Conservation (phyloP, 2,888 invertebrate species). For the Xestia rhomboidea region DNA sequence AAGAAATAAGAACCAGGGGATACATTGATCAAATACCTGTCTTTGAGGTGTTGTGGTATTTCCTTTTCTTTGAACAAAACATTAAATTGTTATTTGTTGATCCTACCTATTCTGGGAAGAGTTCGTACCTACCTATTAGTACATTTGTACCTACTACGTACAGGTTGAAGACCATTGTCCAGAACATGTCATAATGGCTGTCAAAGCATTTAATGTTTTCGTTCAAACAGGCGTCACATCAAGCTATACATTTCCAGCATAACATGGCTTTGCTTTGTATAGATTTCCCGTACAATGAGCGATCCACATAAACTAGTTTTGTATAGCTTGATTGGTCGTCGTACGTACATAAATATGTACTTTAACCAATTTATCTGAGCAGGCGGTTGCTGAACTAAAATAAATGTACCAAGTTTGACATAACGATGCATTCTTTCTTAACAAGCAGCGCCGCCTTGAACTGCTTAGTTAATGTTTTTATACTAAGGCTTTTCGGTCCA, state of each 20-base stretch:
- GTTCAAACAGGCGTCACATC: no score
- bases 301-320: no score
- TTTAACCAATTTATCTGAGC: neutral
- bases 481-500: no score
- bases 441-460: neutral
- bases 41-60: conserved; percentile 45
- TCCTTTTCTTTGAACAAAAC: conserved; percentile 18
- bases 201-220: neutral
- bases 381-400: neutral
- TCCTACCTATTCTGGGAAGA: neutral
- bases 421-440: neutral
- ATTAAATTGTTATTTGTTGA: conserved; percentile 17
- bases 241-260: no score
- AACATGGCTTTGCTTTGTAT: no score
- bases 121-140: neutral
- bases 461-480: no score
- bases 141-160: neutral
- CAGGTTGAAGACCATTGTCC: neutral
- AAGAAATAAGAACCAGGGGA: conserved; percentile 22
- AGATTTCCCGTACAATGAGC: no score
- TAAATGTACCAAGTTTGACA: neutral
- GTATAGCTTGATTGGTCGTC: no score
- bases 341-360: no score
- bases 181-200: neutral
- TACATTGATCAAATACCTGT: conserved; percentile 42